phyloP scores from a whole-genome alignment of 2,888 invertebrate species.

The Magallana nippona region DNA sequence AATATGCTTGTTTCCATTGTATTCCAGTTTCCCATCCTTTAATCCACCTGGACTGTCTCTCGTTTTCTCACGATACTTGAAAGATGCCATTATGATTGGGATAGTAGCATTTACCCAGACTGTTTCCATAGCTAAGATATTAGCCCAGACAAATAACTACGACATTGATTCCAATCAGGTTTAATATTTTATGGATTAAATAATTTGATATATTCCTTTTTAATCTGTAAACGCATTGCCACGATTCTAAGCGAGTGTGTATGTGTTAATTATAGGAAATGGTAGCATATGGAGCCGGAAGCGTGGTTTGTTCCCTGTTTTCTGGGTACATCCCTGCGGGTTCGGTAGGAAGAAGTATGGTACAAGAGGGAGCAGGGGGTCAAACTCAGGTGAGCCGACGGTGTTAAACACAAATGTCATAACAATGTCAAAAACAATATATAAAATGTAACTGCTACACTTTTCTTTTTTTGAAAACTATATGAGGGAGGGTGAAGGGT shows the following conservation, averaged over 20 bases:
- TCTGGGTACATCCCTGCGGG: slow-evolving; percentile 77
- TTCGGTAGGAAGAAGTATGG: slow-evolving; percentile 82
- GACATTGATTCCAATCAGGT: slow-evolving; percentile 80
- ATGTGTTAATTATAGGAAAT: slow-evolving; percentile 67
- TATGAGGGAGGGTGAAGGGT: no score
- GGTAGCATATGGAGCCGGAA: slow-evolving; percentile 73
- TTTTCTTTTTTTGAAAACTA: no score
- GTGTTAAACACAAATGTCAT: no score
- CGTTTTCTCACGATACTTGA: slow-evolving; percentile 73
- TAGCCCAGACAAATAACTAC: slow-evolving; percentile 81
- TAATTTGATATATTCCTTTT: background rate
- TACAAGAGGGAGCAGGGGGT: slow-evolving; percentile 92
- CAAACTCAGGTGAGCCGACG: slow-evolving; percentile 83
- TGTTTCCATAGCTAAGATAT: slow-evolving; percentile 81
- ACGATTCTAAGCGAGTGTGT: background rate
- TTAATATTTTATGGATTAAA: background rate
- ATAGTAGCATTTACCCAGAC: slow-evolving; percentile 81
- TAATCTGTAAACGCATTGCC: no score
- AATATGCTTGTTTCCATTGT: background rate
- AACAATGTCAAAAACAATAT: no score
- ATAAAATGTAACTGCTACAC: no score
- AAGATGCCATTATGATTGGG: slow-evolving; percentile 79
- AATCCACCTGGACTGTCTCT: slow-evolving; percentile 55
- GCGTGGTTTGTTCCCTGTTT: slow-evolving; percentile 84
- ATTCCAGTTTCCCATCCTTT: slow-evolving; percentile 60